These are phyloP conservation scores for Microtus ochrogaster DNA, from an alignment of 2,113 vertebrate species.

Conservation along the genomic window DNA sequence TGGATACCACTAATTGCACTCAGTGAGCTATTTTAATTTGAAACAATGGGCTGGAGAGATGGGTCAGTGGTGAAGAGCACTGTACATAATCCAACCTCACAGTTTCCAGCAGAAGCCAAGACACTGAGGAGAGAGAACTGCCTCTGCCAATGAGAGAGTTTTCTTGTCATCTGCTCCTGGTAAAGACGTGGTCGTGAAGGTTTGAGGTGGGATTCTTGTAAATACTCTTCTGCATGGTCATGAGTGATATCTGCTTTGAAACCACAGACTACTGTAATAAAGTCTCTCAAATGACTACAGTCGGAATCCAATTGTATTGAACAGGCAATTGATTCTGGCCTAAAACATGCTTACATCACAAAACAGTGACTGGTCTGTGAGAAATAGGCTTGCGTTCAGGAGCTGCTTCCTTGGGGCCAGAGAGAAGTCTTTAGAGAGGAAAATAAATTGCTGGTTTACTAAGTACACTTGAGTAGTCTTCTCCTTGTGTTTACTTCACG, in stretches of 20 bases:
- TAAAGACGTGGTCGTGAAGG: neutral
- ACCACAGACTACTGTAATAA: slow-evolving; percentile 72
- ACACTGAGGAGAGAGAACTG: neutral
- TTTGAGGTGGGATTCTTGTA: neutral
- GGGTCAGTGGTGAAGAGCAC: neutral
- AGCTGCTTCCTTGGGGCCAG: slow-evolving; percentile 1
- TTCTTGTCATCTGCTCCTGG: neutral
- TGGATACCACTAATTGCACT: neutral
- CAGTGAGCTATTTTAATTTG: neutral
- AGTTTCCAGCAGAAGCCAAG: neutral
- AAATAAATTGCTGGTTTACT: neutral
- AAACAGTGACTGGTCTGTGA: slow-evolving; percentile 59
- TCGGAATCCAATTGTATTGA: slow-evolving; percentile 77
- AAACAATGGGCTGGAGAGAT: neutral
- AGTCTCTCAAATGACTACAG: slow-evolving; percentile 78
- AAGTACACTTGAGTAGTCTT: neutral
- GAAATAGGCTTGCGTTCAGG: slow-evolving; percentile 47
- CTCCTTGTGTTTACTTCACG: neutral
- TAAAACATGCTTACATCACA: slow-evolving; percentile 67
- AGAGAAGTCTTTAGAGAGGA: neutral
- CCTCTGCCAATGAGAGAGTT: neutral
- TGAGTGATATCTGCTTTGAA: slow-evolving; percentile 67
- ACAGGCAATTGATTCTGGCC: slow-evolving; percentile 68
- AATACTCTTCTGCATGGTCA: neutral
- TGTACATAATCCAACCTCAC: neutral